These are phyloP conservation scores for Pomacea canaliculata DNA, from an alignment of 2,888 invertebrate species.

Conservation along the genomic window DNA sequence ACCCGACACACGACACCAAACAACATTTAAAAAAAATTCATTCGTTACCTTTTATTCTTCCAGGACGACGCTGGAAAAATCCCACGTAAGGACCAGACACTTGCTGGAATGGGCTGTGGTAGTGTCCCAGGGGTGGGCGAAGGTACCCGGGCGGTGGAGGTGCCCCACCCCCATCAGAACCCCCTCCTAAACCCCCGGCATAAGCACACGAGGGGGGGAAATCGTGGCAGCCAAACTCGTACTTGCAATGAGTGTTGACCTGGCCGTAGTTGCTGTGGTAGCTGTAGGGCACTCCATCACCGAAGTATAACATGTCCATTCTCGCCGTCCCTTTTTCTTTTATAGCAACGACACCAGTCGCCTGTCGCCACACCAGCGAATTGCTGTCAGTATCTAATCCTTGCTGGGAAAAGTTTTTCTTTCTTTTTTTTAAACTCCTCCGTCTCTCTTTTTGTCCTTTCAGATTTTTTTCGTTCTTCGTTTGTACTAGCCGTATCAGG, in stretches of 20 bases:
- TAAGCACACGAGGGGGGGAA: conserved; percentile 36
- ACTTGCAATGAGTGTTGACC: conserved; percentile 33
- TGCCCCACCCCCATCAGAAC: conserved; percentile 7
- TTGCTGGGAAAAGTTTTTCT: too few relatives aligned
- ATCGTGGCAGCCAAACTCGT: conserved; percentile 30
- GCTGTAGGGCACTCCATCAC: conserved; percentile 32
- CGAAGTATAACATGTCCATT: conserved; percentile 38
- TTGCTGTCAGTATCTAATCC: too few relatives aligned
- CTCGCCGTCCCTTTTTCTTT: conserved; percentile 10
- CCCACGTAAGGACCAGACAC: conserved; percentile 36
- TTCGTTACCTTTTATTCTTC: conserved; percentile 32
- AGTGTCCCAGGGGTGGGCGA: conserved; percentile 28
- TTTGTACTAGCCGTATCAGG: too few relatives aligned
- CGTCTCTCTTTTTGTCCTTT: too few relatives aligned
- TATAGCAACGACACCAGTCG: conserved; percentile 8
- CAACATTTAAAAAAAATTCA: background rate
- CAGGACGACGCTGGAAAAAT: conserved; percentile 35
- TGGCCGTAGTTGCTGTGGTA: conserved; percentile 31
- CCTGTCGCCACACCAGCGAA: background rate
- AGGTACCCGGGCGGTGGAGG: conserved; percentile 7
- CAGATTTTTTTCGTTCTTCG: too few relatives aligned
- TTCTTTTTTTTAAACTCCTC: too few relatives aligned
- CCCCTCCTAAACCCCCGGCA: conserved; percentile 18
- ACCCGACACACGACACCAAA: background rate
- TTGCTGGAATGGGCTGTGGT: conserved; percentile 36